Conservation (phyloP, 2,113 vertebrate species). For the Varanus salvator region DNA sequence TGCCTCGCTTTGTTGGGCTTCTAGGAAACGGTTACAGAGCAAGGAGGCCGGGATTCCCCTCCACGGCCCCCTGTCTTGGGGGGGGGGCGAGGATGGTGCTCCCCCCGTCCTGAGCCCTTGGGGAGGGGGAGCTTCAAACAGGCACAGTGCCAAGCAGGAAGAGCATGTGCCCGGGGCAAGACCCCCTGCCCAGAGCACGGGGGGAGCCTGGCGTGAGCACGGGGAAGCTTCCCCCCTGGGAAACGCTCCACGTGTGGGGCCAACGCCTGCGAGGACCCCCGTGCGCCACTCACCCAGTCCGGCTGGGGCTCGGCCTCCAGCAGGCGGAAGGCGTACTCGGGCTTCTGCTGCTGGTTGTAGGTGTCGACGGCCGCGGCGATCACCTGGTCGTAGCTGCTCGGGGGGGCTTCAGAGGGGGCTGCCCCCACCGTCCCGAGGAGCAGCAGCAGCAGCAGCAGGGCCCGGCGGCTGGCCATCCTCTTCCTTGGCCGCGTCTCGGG, state of each 20-base stretch:
- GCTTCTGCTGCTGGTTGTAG: not conserved
- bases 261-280: accelerated
- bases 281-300: not conserved
- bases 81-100: too few relatives aligned
- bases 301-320: not conserved
- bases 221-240: not conserved
- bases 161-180: too few relatives aligned
- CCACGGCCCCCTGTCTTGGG: too few relatives aligned
- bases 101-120: too few relatives aligned
- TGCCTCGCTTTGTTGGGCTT: too few relatives aligned
- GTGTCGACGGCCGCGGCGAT: not conserved
- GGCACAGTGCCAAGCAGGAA: too few relatives aligned
- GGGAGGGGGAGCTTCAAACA: too few relatives aligned
- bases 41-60: too few relatives aligned
- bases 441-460: not conserved
- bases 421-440: not conserved
- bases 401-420: accelerated
- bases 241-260: not conserved
- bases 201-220: too few relatives aligned
- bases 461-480: not conserved
- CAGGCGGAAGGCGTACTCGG: not conserved
- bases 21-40: too few relatives aligned
- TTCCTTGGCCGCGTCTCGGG: not conserved
- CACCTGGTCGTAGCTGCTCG: not conserved
- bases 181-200: too few relatives aligned